Evolutionary conservation across 2,888 invertebrate species (phyloP).

Genomic region (Cheilosia soror): DNA sequence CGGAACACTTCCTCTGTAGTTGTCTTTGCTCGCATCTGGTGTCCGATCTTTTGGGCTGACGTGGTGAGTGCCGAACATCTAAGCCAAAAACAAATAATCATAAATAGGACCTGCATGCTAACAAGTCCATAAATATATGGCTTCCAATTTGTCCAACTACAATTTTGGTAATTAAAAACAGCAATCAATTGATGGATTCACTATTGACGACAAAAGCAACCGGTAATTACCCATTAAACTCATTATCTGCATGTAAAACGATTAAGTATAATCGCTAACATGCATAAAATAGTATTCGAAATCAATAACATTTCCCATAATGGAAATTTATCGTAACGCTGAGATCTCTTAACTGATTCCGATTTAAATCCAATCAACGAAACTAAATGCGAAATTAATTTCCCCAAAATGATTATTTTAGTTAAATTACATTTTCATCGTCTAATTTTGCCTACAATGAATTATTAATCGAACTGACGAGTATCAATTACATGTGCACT

Average conservation of each 20-base stretch:
- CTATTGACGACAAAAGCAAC: constrained; percentile 1
- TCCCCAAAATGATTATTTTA: constrained; percentile 71
- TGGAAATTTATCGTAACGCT: constrained; percentile 30
- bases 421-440: constrained; percentile 75
- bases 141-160: neutral
- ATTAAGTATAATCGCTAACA: neutral
- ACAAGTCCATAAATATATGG: neutral
- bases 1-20: no score
- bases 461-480: constrained; percentile 72
- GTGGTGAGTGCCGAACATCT: no score
- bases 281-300: constrained; percentile 26
- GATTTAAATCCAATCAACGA: constrained; percentile 72
- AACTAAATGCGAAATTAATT: constrained; percentile 74
- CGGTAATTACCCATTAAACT: constrained; percentile 18
- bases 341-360: constrained; percentile 64
- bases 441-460: constrained; percentile 67
- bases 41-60: no score
- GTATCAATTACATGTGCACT: constrained; percentile 69
- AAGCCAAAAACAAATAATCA: no score
- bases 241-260: constrained; percentile 9
- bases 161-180: constrained; percentile 18
- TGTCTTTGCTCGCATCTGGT: no score
- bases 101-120: no score
- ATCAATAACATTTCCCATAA: constrained; percentile 41
- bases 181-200: constrained; percentile 46